Evolutionary conservation across 2,888 invertebrate genomes (phyloP).

Genomic region (Actias luna): DNA sequence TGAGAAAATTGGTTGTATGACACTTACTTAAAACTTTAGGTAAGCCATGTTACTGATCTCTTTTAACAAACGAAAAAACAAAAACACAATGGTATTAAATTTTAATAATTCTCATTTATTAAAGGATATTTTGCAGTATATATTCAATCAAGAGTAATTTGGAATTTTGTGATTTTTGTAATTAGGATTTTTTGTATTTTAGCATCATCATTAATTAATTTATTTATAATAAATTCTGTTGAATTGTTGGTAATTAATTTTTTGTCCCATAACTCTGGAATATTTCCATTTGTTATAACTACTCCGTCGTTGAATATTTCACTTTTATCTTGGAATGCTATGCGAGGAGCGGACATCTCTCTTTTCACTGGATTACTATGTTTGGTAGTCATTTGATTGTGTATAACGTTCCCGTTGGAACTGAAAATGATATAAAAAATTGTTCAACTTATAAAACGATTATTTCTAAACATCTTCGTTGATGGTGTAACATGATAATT

Average conservation of each 20-base stretch:
- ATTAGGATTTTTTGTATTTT: no score
- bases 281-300: conserved; percentile 9
- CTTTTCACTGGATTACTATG: neutral
- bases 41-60: no score
- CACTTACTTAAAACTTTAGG: no score
- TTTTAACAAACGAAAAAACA: neutral
- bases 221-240: neutral
- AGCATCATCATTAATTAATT: neutral
- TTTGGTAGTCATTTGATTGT: neutral
- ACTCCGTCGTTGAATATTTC: conserved; percentile 12
- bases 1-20: no score
- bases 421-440: neutral
- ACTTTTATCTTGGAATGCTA: conserved; percentile 6
- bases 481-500: no score
- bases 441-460: neutral
- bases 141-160: neutral
- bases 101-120: neutral
- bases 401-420: neutral
- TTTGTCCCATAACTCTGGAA: neutral
- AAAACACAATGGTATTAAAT: neutral
- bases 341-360: neutral
- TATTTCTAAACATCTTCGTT: neutral
- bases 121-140: neutral
- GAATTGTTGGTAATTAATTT: neutral
- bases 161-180: no score